Evolutionary conservation across 2,797 vertebrate genomes (phyloP).

Genomic region (Tangara arthus): DNA sequence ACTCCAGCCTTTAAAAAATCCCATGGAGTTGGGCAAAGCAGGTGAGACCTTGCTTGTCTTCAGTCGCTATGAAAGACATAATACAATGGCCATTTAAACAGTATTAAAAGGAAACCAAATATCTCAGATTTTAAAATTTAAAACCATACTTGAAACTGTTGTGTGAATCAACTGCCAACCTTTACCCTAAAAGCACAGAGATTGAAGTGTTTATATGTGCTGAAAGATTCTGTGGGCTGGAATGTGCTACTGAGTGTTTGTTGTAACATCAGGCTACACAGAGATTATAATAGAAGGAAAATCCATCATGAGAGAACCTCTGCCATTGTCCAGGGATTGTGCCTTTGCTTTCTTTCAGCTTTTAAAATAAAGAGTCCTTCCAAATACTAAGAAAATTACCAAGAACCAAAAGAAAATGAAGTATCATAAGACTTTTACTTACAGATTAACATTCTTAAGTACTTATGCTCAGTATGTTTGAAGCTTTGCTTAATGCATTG

Average conservation of each 20-base stretch:
- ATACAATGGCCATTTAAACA: not conserved
- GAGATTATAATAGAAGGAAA: not conserved
- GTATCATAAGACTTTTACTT: not conserved
- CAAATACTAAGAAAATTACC: not conserved
- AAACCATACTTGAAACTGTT: not conserved
- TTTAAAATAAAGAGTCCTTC: not conserved
- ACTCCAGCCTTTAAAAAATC: not conserved
- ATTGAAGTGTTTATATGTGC: not conserved
- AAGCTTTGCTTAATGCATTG: not conserved
- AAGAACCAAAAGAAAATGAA: not conserved
- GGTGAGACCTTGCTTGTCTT: not conserved
- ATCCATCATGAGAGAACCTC: not conserved
- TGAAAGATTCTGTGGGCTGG: not conserved
- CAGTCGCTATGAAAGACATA: not conserved
- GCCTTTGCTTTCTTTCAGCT: not conserved
- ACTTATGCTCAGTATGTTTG: not conserved
- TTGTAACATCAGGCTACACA: not conserved
- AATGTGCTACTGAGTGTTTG: not conserved
- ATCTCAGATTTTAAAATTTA: not conserved
- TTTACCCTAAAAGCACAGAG: not conserved
- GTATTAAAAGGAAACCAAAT: not conserved
- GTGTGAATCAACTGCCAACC: not conserved
- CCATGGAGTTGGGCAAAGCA: not conserved
- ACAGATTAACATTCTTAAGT: not conserved
- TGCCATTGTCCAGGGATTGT: not conserved